Percentiles rank a stretch among this genome's conserved stretches.
These are phyloP conservation scores for Poeciliopsis occidentalis DNA, from an alignment of 2,113 vertebrate genomes.

Conservation along the genomic window DNA sequence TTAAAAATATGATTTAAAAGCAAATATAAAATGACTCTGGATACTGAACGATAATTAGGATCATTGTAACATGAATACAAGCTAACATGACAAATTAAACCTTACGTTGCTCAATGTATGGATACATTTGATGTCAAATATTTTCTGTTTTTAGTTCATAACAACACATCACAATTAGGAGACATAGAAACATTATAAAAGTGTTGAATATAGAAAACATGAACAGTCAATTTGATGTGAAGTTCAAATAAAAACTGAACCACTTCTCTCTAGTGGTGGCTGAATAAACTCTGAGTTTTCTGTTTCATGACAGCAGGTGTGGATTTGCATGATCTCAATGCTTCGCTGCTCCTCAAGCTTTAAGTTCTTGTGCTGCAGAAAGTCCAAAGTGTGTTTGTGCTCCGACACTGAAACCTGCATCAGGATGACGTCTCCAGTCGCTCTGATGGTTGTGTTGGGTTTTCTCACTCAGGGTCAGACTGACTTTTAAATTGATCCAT, in stretches of 20 bases:
- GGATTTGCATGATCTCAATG: too few species aligned
- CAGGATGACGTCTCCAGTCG: constrained; percentile 37
- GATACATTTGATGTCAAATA: too few species aligned
- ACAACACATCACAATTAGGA: neutral
- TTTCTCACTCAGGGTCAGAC: neutral
- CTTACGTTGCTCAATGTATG: too few species aligned
- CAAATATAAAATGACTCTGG: too few species aligned
- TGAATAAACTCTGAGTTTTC: neutral
- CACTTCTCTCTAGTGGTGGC: neutral
- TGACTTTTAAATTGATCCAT: neutral
- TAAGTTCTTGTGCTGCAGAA: constrained; percentile 27
- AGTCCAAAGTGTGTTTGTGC: constrained; percentile 2
- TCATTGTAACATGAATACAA: too few species aligned
- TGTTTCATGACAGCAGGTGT: neutral
- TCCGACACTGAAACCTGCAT: constrained; percentile 10
- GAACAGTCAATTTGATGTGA: too few species aligned
- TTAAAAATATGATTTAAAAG: too few species aligned
- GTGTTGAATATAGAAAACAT: too few species aligned
- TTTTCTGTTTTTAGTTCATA: too few species aligned
- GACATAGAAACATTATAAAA: too few species aligned
- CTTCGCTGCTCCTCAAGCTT: constrained; percentile 16
- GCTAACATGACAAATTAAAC: too few species aligned
- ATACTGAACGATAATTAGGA: too few species aligned
- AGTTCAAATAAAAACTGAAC: neutral
- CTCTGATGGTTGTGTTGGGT: neutral